Evolutionary conservation across 1,140 invertebrate species (phyloP), one percentile per base, ranked within the genome.

Genomic region (Stegodyphus mimosarum): DNA sequence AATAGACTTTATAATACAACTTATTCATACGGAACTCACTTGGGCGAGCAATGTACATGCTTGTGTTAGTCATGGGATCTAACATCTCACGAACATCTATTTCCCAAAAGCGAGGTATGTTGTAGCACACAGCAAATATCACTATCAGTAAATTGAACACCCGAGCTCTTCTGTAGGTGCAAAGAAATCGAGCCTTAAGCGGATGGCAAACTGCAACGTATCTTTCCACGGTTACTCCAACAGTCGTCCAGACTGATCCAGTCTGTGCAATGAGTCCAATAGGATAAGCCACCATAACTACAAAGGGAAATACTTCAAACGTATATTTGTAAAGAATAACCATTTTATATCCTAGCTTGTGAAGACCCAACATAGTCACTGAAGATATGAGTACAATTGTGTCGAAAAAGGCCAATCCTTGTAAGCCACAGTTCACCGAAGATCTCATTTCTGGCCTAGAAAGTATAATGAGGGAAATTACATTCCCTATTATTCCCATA

Each of bases 161-260:
- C 63, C 95, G 93, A 6, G 97, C 96, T 63, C 97, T 92, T 2
- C 95, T 94, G 88, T 97, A 97, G 0, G 97, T 99, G 90, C 97
- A 99, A 67, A 98, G 93, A 0, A 95, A 95, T 71, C 96, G 92
- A 0, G 97, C 96, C 85, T 93, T 93, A 6, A 99, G 91, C 0
- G 97, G 97, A 90, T 98, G 96, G 89, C 97, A 99, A 0, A 99
- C 98, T 1, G 97, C 98, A 66, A 99, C 95, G 91, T 97, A 99
- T 71, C 98, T 93, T 90, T 99, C 98, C 87, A 98, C 92, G 0
- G 98, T 99, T 63, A 99, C 98, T 2, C 96, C 96, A 74, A 99
- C 93, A 0, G 98, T 99, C 87, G 98, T 92, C 92, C 98, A 99
- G 71, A 98, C 96, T 33, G 96, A 97, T 49, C 96, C 96, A 66